Base-by-base conservation (phyloP, 2,113 vertebrate species). In the Murina feae region DNA sequence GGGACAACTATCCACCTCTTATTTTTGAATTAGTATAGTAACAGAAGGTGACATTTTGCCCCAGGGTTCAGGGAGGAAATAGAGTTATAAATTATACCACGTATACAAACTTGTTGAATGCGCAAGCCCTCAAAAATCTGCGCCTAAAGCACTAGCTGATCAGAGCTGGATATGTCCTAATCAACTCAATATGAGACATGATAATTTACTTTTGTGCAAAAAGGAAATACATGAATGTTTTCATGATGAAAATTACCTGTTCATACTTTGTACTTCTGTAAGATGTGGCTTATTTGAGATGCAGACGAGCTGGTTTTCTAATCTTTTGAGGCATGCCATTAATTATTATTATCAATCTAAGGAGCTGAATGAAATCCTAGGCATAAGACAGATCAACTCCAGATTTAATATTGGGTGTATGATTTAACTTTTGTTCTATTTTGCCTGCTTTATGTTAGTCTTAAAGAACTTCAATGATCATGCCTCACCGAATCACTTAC, bases 1-100 rank as follows among this genome's bases (percentile, higher is more conserved):
- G 99, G 98, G 98, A 99, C 98, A 97, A 96, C 96, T 95, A 97
- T 98, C 97, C 92, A 97, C 97, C 96, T 98, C 97, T 98, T 98
- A 98, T 97, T 98, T 98, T 98, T 98, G 97, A 98, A 98, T 98
- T 97, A 98, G 94, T 80, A 93, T 92, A 94, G 95, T 86, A 97
- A 98, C 93, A 97, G 94, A 97, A 98, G 95, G 96, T 98, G 97
- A 98, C 97, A 98, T 98, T 98, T 98, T 97, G 95, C 93, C 94
- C 92, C 69, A 91, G 91, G 91, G 42, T 90, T 94, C 49, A 93
- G 95, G 88, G 82, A 90, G 92, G 83, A 96, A 93, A 78, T 85
- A 72, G 89, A 86, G 83, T 97, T 97, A 96, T 65, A 97, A 97
- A 98, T 97, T 95, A 94, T 49, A 92, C n/a, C 53, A n/a, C 76